Base-by-base conservation (phyloP, 2,113 vertebrate species). In the Lamprologus sp. region DNA sequence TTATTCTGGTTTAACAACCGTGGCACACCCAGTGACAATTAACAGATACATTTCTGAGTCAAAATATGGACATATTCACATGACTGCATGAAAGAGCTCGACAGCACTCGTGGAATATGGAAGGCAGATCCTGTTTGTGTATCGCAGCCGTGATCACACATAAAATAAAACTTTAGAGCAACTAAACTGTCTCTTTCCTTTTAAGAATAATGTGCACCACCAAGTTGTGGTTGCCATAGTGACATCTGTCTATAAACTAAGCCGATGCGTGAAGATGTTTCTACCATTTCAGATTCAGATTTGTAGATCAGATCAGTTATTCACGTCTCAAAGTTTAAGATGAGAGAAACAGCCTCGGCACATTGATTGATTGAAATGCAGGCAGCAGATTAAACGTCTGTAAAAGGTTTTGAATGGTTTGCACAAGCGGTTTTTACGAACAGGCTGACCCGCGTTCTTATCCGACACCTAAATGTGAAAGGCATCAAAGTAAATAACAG, bases 21-120 rank as follows among this genome's bases (percentile, higher is more conserved):
- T 19, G 86, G 77, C 90, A 88, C 91, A 86, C 85, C 88, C 91
- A 91, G 10, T 14, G 26, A 51, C 55, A 31, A 81, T 54, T 84
- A 87, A 86, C 85, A 49, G 68, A 85, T 33, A 65, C 60, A 89
- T 51, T 47, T 31, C 53, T 63, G 54, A 70, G 42, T 88, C 45
- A 40, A 23, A 81, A n/a, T 54, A 51, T 42, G 81, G 28, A 70
- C 60, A 12, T 55, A 49, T 81, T 53, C 49, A 88, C 40, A 58
- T 55, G 75, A 47, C 77, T 88, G 89, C 55, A 28, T 9, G 35
- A 47, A 68, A 65, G 35, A 70, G 40, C 83, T 84, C 51, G 45
- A 42, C 58, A 17, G 31, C 42, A 31, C 28, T 54, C 14, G 33
- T 40, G 7, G 33, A 55, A 19, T 2, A 49, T 9, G 33, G 14